phyloP scores from a whole-genome alignment of 2,113 vertebrate species.

The Oreotrochilus melanogaster region DNA sequence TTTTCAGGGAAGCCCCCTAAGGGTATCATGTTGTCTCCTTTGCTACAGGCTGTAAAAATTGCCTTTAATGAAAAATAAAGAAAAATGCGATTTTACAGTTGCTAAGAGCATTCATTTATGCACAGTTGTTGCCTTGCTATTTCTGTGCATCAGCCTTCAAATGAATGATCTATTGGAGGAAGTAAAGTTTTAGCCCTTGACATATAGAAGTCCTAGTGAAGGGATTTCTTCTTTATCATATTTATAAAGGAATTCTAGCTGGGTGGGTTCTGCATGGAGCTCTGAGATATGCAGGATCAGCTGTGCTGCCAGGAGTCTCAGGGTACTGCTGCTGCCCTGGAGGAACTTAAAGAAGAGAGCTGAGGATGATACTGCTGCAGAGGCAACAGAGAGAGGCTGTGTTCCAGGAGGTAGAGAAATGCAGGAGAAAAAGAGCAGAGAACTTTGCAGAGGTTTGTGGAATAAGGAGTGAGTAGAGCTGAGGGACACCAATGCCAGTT shows the following conservation, averaged over 20 bases:
- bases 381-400: not conserved
- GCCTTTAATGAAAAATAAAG: not conserved
- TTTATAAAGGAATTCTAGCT: not conserved
- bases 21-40: not conserved
- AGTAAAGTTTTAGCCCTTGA: not conserved
- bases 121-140: not conserved
- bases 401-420: not conserved
- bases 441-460: not conserved
- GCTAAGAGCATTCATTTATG: not conserved
- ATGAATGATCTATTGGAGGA: not conserved
- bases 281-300: not conserved
- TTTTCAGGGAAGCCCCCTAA: not conserved
- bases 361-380: not conserved
- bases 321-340: not conserved
- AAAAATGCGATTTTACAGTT: not conserved
- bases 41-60: not conserved
- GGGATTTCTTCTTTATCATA: not conserved
- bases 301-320: constrained; percentile 30
- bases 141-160: not conserved
- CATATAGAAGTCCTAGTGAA: not conserved
- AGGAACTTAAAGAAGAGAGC: not conserved
- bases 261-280: not conserved
- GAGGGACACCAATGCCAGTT: not conserved
- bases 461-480: not conserved
- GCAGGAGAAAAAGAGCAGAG: not conserved